Base-by-base conservation (phyloP, 2,797 vertebrate species). In the Pseudocheirus occidentalis region DNA sequence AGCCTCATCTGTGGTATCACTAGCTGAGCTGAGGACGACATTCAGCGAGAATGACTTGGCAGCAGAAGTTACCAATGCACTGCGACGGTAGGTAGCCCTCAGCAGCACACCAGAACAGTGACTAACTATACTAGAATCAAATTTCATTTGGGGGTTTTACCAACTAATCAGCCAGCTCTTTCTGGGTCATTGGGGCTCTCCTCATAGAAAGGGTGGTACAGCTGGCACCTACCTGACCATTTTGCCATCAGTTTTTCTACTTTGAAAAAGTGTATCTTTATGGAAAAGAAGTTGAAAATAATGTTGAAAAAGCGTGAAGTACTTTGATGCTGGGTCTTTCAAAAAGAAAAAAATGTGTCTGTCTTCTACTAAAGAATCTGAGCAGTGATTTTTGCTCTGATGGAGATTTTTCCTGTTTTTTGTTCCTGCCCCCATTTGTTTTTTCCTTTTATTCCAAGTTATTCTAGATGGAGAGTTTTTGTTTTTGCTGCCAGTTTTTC, bases 1-100 rank as follows among this genome's bases (percentile, higher is more conserved):
- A 16, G 91, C 98, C 0, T 56, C 98, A 91, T 97, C 98, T 21
- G 97, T 98, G 0, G 97, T 99, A 93, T 98, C 98, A 0, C 95
- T 99, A 0, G 97, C 98, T 34, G 99, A 99, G 93, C 97, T 99
- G 55, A 98, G 98, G 97, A 98, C 97, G 0, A 95, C 98, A 0
- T 98, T 98, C 96, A 98, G 90, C 0, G 99, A 99, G 94, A 98
- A 97, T 0, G 99, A 99, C 91, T 98, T 99, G 96, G 98, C 99
- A 9, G 98, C 98, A 0, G 99, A 99, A 94, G 98, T 99, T 50
- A 98, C 99, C 87, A 99, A 96, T 0, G 99, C 99, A 59, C 98
- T 99, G 94, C 98, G 99, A 56, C 97, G 99, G 99, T 99, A 97
- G 98, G 98, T n/a, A 24, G 3, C 40, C 66, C 93, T 55, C 27